These are phyloP conservation scores for Antheraea assamensis DNA, from an alignment of 2,888 invertebrate genomes.

Conservation along the genomic window DNA sequence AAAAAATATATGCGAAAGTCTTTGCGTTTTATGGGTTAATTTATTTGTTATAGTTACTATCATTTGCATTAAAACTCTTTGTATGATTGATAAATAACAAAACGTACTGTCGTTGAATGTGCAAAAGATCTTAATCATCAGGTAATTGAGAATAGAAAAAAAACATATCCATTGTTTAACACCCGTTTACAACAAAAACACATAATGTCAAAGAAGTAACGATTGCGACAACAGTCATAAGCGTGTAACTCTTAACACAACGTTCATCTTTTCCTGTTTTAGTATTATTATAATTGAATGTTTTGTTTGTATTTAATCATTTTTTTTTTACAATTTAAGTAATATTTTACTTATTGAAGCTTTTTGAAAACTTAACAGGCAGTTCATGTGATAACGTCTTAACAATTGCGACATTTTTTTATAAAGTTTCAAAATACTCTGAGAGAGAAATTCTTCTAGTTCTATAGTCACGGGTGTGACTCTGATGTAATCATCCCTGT, in stretches of 20 bases:
- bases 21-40: background rate
- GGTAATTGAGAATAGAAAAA: background rate
- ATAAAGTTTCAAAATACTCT: no score
- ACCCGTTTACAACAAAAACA: background rate
- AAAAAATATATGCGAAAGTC: no score
- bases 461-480: no score
- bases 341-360: no score
- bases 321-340: no score
- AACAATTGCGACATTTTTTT: no score
- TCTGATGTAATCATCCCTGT: no score
- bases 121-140: slow-evolving; percentile 2
- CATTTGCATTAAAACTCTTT: background rate
- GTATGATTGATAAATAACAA: background rate
- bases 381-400: no score
- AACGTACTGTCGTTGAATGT: background rate
- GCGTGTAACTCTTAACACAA: no score
- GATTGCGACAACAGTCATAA: background rate
- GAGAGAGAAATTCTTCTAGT: no score
- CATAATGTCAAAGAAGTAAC: background rate
- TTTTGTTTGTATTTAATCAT: background rate
- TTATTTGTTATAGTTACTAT: background rate
- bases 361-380: no score
- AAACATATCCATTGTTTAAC: background rate
- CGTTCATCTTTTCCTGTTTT: background rate
- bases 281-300: background rate